A percentile compares a stretch with the other conserved stretches of the same genome.
Conservation (phyloP, 1,140 invertebrate genomes). For the Panonychus citri region DNA sequence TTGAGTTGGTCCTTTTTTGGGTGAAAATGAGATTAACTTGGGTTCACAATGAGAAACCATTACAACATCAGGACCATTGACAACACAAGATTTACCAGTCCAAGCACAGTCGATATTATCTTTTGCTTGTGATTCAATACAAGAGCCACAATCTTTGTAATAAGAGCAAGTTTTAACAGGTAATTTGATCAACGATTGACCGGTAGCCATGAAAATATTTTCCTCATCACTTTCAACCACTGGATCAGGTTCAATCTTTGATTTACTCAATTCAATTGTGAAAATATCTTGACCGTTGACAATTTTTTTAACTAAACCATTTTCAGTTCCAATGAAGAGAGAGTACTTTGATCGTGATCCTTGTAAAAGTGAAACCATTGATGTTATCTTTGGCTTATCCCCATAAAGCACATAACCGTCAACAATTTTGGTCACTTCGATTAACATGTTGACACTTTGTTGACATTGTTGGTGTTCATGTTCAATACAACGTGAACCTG, state of each 20-base stretch:
- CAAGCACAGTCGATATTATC: constrained; percentile 19
- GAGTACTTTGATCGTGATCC: too few species aligned
- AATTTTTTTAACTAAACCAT: constrained; percentile 5
- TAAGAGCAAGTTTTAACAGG: constrained; percentile 18
- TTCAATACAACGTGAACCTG: too few species aligned
- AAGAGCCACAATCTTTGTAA: constrained; percentile 19
- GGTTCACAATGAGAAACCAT: constrained; percentile 10
- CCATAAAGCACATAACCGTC: too few species aligned
- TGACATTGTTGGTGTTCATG: too few species aligned
- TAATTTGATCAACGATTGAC: constrained; percentile 17
- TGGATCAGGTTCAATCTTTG: background rate
- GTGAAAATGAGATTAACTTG: constrained; percentile 18
- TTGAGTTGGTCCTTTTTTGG: constrained; percentile 19
- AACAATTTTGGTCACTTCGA: too few species aligned
- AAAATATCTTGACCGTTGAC: background rate
- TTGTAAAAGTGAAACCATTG: too few species aligned
- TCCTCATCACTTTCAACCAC: background rate
- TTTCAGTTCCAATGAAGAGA: constrained; percentile 9
- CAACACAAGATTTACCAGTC: constrained; percentile 18
- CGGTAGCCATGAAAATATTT: background rate
- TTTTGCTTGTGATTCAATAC: constrained; percentile 13
- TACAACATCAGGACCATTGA: background rate
- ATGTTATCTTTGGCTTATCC: too few species aligned
- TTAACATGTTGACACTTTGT: too few species aligned
- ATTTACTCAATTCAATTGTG: background rate